Base-by-base conservation (phyloP, 2,888 invertebrate species). In the Chromoteleia sp. region DNA sequence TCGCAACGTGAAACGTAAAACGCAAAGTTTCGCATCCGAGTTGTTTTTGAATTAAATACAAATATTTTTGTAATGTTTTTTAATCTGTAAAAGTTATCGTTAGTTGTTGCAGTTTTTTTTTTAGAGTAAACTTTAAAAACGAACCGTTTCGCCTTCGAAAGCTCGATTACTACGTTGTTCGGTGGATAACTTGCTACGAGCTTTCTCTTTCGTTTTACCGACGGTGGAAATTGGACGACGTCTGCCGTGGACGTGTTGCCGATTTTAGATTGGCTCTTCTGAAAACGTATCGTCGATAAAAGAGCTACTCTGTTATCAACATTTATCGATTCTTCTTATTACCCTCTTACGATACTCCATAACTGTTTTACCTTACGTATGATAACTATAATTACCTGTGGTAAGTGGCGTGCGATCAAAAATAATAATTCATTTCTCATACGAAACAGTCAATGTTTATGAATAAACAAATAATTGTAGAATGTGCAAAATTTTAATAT, bases 211-310 rank as follows among this genome's bases (percentile, higher is more conserved):
- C 10, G 14, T 30, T 0, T 75, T 75, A 75, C 75, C 75, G 75
- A 75, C 75, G 1, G 67, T 67, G 25, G 75, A 67, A 48, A 45
- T 75, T 48, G 15, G 41, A 36, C 17, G n/a, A 45, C 33, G 25
- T 48, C 39, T 21, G 14, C 41, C 5, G 56, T 58, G 8, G 30
- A 39, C 39, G 17, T 48, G 48, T 75, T 65, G 63, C 63, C 63
- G 54, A 56, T 54, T 56, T 65, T 21, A 25, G 56, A 48, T 56
- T 14, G 45, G 2, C 17, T 56, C 45, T 54, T 54, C 41, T 14
- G 21, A 39, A 58, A 74, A 56, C 33, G 29, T 14, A 19, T 39
- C n/a, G 75, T 67, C 65, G 75, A 75, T 75, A 75, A 75, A 33
- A 67, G 17, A 19, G 50, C 41, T 41, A 12, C 21, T 50, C 21